These are phyloP conservation scores for Tipula vernalis DNA, from an alignment of 2,888 invertebrate genomes.

Conservation along the genomic window DNA sequence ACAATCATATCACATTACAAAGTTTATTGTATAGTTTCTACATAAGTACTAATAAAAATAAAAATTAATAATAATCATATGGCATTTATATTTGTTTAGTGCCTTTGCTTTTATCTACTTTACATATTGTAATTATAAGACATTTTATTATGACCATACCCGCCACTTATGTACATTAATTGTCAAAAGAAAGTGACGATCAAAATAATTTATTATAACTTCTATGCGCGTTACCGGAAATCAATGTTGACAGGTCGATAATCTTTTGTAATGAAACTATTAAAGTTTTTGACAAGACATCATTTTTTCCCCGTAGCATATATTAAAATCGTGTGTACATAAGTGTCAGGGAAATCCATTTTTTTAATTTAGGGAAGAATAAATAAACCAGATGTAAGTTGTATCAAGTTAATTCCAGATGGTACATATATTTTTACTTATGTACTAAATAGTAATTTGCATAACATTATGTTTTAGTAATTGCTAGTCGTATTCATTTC, in stretches of 20 bases:
- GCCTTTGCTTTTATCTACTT: neutral
- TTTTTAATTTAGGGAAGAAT: neutral
- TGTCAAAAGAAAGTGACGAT: neutral
- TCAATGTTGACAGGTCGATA: neutral
- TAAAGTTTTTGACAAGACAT: neutral
- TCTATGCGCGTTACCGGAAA: neutral
- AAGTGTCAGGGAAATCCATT: neutral
- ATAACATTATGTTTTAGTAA: neutral
- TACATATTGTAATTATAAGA: neutral
- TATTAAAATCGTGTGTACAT: neutral
- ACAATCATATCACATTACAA: neutral
- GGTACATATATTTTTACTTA: neutral
- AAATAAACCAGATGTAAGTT: neutral
- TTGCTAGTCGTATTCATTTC: neutral
- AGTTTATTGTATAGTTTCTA: neutral
- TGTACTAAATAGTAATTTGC: neutral
- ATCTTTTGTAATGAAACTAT: neutral
- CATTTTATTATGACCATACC: neutral
- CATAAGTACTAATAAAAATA: neutral
- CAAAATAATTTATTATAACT: neutral
- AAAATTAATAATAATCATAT: neutral
- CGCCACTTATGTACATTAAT: neutral
- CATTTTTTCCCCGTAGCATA: neutral
- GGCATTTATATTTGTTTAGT: neutral
- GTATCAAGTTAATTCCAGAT: neutral